Conservation (phyloP, 1,140 invertebrate species). For the Leptinotarsa texana region DNA sequence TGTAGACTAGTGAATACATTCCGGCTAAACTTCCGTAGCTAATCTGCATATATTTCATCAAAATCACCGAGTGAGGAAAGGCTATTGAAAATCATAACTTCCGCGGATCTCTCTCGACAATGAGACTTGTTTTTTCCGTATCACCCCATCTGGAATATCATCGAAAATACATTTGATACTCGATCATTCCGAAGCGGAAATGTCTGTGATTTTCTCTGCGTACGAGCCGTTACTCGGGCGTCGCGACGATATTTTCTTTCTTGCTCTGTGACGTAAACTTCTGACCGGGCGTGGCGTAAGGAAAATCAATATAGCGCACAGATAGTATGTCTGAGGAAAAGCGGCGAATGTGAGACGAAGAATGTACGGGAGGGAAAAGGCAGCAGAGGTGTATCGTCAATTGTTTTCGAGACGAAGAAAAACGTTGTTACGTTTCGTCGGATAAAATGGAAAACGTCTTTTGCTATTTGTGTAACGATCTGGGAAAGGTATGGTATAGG, state of each 20-base stretch:
- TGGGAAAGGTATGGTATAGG: background rate
- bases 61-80: background rate
- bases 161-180: too few species aligned
- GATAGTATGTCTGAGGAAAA: conserved; percentile 34
- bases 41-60: background rate
- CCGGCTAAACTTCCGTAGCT: background rate
- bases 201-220: background rate
- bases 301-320: conserved; percentile 50
- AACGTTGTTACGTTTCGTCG: background rate
- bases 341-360: conserved; percentile 15
- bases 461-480: background rate
- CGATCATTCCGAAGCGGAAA: too few species aligned
- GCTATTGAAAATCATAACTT: background rate
- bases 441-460: background rate
- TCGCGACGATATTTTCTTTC: conserved; percentile 12
- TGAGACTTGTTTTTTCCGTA: background rate
- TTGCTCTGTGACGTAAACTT: background rate
- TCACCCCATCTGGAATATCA: background rate
- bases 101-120: background rate
- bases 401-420: background rate
- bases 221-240: background rate
- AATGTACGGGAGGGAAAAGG: background rate
- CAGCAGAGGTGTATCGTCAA: background rate
- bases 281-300: conserved; percentile 44
- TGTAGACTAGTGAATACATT: background rate